phyloP scores from a whole-genome alignment of 1,140 invertebrate species.

The Parapsyche elsis region DNA sequence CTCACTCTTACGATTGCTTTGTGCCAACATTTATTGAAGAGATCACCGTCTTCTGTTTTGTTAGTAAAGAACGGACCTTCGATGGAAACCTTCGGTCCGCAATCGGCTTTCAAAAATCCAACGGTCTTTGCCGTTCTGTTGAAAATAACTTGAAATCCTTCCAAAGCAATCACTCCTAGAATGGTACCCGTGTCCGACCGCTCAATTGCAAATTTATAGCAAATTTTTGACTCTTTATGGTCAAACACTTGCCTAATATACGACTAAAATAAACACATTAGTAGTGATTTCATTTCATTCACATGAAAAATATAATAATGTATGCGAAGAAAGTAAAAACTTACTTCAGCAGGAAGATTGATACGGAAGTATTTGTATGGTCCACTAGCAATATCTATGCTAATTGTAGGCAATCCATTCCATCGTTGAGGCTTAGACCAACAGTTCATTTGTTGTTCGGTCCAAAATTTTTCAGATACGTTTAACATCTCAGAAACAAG shows the following conservation, averaged over 20 bases:
- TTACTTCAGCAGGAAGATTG: constrained; percentile 48
- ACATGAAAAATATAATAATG: too few relatives aligned
- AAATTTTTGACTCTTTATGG: constrained; percentile 42
- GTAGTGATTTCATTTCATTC: background rate
- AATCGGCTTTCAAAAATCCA: constrained; percentile 53
- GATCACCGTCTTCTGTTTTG: constrained; percentile 22
- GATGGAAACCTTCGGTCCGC: constrained; percentile 47
- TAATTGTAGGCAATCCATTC: constrained; percentile 46
- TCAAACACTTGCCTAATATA: constrained; percentile 51
- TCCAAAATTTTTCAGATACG: constrained; percentile 48
- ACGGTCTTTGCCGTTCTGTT: constrained; percentile 50
- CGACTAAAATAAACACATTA: constrained; percentile 51
- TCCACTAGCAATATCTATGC: constrained; percentile 46
- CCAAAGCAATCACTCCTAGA: constrained; percentile 51
- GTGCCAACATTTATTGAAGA: constrained; percentile 39
- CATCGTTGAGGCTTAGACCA: constrained; percentile 40
- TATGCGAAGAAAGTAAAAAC: constrained; percentile 1
- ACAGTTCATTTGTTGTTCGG: constrained; percentile 45
- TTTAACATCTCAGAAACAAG: background rate
- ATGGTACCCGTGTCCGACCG: constrained; percentile 49
- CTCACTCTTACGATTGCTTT: constrained; percentile 25
- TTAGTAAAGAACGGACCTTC: constrained; percentile 42
- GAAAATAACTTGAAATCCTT: constrained; percentile 55
- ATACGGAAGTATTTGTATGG: constrained; percentile 45
- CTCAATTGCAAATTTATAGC: constrained; percentile 54